A percentile compares a stretch with the other conserved stretches of the same genome.
Evolutionary conservation across 2,888 invertebrate species (phyloP).

Genomic region (Polydrusus pterygomalis): DNA sequence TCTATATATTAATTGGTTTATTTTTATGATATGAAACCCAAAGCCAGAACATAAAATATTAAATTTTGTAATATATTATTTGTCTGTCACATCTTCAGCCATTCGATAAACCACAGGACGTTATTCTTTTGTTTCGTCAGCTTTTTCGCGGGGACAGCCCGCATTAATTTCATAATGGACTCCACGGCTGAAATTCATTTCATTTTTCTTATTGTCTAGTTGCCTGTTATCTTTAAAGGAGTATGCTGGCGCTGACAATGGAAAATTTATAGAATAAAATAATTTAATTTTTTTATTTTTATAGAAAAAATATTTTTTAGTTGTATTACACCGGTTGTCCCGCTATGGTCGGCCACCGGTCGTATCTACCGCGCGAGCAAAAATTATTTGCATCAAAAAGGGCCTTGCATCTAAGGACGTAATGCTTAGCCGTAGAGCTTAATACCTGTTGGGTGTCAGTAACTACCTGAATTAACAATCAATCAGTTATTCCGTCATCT

Average conservation of each 20-base stretch:
- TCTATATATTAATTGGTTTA: no score
- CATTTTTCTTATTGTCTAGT: conserved; percentile 12
- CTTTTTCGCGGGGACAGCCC: conserved; percentile 9
- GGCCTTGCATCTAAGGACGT: no score
- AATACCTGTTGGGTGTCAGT: no score
- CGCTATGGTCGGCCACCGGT: no score
- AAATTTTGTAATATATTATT: conserved; percentile 20
- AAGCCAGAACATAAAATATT: background rate
- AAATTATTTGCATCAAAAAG: no score
- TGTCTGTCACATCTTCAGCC: background rate
- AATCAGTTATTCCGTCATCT: no score
- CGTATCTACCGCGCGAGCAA: no score
- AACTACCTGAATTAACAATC: no score
- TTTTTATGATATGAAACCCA: background rate
- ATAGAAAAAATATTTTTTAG: no score
- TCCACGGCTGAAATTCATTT: conserved; percentile 8
- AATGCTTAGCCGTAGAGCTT: no score
- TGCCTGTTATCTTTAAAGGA: conserved; percentile 4
- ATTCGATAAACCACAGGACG: conserved; percentile 17
- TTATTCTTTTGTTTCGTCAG: conserved; percentile 28
- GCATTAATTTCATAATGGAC: conserved; percentile 28
- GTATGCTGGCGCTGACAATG: conserved; percentile 9
- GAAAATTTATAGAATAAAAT: background rate
- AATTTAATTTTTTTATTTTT: no score
- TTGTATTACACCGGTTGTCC: no score